Percentiles rank a stretch among this genome's conserved stretches.
phyloP scores from a whole-genome alignment of 2,888 invertebrate species.

The Amiota mariae region DNA sequence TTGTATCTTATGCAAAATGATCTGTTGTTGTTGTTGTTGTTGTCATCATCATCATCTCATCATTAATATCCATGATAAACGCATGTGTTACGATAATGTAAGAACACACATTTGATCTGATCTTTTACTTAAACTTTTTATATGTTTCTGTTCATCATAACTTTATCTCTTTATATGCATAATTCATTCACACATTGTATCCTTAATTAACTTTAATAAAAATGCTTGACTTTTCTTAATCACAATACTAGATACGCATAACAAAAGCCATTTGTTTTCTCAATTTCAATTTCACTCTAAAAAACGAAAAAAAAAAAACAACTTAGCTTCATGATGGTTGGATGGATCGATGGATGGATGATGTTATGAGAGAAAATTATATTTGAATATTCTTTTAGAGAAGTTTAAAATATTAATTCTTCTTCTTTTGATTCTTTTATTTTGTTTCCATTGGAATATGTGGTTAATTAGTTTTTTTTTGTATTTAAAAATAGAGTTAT shows the following conservation, averaged over 20 bases:
- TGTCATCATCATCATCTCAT: constrained; percentile 25
- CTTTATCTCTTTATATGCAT: neutral
- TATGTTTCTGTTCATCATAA: too few species aligned
- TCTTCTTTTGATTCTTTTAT: too few species aligned
- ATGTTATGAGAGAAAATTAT: too few species aligned
- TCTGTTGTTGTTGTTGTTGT: neutral
- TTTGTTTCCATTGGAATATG: too few species aligned
- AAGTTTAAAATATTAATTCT: too few species aligned
- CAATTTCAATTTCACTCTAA: constrained; percentile 44
- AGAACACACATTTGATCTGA: too few species aligned
- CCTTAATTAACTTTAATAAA: constrained; percentile 24
- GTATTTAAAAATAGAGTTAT: too few species aligned
- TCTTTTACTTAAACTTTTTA: too few species aligned
- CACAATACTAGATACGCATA: constrained; percentile 14
- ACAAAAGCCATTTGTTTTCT: neutral
- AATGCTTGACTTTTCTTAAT: neutral
- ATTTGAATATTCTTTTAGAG: too few species aligned
- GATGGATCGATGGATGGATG: neutral
- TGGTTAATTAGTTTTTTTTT: too few species aligned
- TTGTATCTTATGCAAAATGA: constrained; percentile 20
- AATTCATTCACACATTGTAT: neutral
- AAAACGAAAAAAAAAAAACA: neutral
- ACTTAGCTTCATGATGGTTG: neutral
- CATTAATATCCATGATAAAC: neutral
- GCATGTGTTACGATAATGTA: neutral